phyloP scores from a whole-genome alignment of 2,888 invertebrate species.

The Octodonta nipae region DNA sequence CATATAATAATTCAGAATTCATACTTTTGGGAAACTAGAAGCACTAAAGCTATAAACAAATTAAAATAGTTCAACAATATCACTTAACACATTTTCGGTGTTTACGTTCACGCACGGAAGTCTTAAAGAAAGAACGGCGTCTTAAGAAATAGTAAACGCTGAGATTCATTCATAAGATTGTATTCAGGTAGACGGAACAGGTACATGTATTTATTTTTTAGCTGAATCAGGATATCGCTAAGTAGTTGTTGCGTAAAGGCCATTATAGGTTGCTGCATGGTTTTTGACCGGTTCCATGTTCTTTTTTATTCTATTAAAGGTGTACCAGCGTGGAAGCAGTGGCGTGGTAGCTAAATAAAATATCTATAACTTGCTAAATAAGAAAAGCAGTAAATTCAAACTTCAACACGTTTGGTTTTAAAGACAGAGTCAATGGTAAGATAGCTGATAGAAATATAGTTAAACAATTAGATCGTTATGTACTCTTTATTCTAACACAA shows the following conservation, averaged over 20 bases:
- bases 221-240: constrained; percentile 12
- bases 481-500: background rate
- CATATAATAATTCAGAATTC: constrained; percentile 27
- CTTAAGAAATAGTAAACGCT: constrained; percentile 28
- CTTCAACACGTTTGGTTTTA: too few species aligned
- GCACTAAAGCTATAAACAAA: background rate
- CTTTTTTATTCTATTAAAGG: constrained; percentile 22
- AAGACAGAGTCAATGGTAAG: too few species aligned
- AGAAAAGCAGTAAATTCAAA: background rate
- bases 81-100: constrained; percentile 10
- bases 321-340: constrained; percentile 10
- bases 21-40: constrained; percentile 15
- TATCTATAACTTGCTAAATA: too few species aligned
- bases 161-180: constrained; percentile 35
- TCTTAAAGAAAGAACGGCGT: constrained; percentile 23
- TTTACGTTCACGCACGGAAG: constrained; percentile 17
- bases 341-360: background rate
- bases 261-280: constrained; percentile 17
- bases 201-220: constrained; percentile 35
- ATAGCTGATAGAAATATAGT: too few species aligned
- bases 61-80: constrained; percentile 5
- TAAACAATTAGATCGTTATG: too few species aligned
- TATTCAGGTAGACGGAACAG: constrained; percentile 30
- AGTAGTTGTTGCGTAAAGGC: constrained; percentile 16
- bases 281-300: constrained; percentile 29